Evolutionary conservation across 2,113 vertebrate species (phyloP).

Genomic region (Pseudonaja textilis): DNA sequence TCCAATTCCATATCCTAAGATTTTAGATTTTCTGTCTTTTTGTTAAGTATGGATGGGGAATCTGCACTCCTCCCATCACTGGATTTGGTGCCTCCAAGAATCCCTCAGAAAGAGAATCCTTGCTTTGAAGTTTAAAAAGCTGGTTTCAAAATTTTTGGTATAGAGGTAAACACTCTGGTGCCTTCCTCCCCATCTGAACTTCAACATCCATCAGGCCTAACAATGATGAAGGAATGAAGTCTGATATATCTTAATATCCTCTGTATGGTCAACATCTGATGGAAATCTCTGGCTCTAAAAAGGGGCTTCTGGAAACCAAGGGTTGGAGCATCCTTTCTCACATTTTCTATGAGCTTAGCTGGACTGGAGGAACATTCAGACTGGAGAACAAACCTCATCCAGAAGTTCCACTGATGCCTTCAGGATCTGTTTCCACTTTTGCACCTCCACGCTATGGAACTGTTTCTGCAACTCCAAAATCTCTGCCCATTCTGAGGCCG

Average conservation of each 20-base stretch:
- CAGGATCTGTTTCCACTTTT: constrained; percentile 87
- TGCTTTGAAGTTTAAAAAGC: not conserved
- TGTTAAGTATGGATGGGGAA: not conserved
- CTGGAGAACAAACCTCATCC: constrained; percentile 75
- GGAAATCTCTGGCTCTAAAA: not conserved
- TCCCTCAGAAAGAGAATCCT: not conserved
- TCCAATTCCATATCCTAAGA: not conserved
- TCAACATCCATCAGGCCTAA: not conserved
- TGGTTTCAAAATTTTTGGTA: not conserved
- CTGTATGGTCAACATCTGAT: not conserved
- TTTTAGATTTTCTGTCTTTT: not conserved
- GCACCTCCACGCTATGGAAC: constrained; percentile 84
- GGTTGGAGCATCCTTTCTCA: not conserved
- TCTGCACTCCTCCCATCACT: not conserved
- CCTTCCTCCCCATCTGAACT: not conserved
- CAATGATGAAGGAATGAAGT: not conserved
- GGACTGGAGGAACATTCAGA: not conserved
- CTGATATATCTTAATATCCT: not conserved
- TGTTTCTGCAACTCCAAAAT: constrained; percentile 85
- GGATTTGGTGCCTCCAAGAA: not conserved
- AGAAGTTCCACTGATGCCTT: constrained; percentile 84
- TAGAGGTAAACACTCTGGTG: not conserved
- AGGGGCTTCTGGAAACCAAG: not conserved
- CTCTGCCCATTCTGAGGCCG: constrained; percentile 84
- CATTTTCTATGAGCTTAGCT: not conserved